Percentiles rank a stretch among this genome's conserved stretches.
phyloP scores from a whole-genome alignment of 2,888 invertebrate genomes.

The Eupithecia subumbrata region DNA sequence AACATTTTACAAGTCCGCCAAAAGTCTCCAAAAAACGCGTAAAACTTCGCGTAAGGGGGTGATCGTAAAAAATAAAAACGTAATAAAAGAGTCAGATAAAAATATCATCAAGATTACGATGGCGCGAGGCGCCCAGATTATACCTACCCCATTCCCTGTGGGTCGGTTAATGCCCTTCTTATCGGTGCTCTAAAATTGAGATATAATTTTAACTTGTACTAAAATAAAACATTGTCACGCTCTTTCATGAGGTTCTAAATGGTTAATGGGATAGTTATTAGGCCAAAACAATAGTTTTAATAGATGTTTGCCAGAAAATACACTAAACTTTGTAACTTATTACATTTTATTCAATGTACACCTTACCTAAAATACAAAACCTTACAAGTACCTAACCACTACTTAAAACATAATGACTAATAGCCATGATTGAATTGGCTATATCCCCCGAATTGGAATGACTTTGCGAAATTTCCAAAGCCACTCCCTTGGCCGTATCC shows the following conservation, averaged over 20 bases:
- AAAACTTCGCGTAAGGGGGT: slow-evolving; percentile 47
- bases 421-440: slow-evolving; percentile 14
- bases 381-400: not conserved
- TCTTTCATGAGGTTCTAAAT: not conserved
- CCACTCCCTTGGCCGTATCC: slow-evolving; percentile 20
- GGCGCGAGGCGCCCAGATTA: slow-evolving; percentile 59
- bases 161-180: slow-evolving; percentile 54
- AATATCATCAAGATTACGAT: slow-evolving; percentile 70
- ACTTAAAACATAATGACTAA: slow-evolving; percentile 10
- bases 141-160: slow-evolving; percentile 52
- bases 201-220: slow-evolving; percentile 47
- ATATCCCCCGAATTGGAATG: slow-evolving; percentile 6
- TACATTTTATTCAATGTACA: slow-evolving; percentile 23
- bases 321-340: not conserved
- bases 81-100: slow-evolving; percentile 69
- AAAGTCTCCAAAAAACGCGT: slow-evolving; percentile 24
- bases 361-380: slow-evolving; percentile 20
- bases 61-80: slow-evolving; percentile 67
- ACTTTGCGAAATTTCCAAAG: slow-evolving; percentile 16
- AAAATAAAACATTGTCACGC: slow-evolving; percentile 1
- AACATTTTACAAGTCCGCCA: slow-evolving; percentile 55
- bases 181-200: slow-evolving; percentile 55
- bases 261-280: not conserved
- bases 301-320: not conserved
- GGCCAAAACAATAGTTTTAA: not conserved